Base-by-base conservation (phyloP, 2,888 invertebrate species). In the Elysia crispata region DNA sequence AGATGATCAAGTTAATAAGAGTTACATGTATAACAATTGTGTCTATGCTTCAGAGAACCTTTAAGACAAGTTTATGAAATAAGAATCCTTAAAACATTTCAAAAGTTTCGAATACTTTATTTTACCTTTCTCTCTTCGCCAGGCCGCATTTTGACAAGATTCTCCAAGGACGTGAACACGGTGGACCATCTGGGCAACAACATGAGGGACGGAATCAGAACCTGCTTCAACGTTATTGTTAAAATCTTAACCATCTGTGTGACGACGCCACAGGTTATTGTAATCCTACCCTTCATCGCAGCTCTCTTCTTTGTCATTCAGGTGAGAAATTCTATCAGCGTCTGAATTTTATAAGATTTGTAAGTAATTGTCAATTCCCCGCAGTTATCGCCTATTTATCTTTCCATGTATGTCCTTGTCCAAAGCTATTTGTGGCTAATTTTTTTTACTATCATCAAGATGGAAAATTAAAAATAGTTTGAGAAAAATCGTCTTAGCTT, bases 71-170 rank as follows among this genome's bases (percentile, higher is more conserved):
- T n/a, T n/a, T n/a, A n/a, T n/a, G n/a, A n/a, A n/a, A n/a, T n/a
- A n/a, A n/a, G n/a, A n/a, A n/a, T n/a, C n/a, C n/a, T n/a, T n/a
- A n/a, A n/a, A n/a, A n/a, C n/a, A n/a, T n/a, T n/a, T n/a, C n/a
- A n/a, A n/a, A n/a, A n/a, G n/a, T n/a, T n/a, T n/a, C 41, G 41
- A 6, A 3, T 66, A 18, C 15, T 5, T 25, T 30, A 66, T 25
- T 13, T 25, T 23, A 11, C 25, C 25, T 25, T 25, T 50, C 15
- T 57, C 6, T 20, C 13, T 92, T 92, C 0, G 25, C 79, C 90
- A 31, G 92, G 92, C 1, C 87, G 92, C 54, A 90, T 92, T 50
- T 84, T 93, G 28, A 92, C 91, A 85, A 67, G 89, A n/a, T 90
- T 90, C 80, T 88, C 89, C 0, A 87, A 89, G 78, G 91, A 91